Conservation (phyloP, 2,888 invertebrate species). For the Caenorhabditis drosophilae region DNA sequence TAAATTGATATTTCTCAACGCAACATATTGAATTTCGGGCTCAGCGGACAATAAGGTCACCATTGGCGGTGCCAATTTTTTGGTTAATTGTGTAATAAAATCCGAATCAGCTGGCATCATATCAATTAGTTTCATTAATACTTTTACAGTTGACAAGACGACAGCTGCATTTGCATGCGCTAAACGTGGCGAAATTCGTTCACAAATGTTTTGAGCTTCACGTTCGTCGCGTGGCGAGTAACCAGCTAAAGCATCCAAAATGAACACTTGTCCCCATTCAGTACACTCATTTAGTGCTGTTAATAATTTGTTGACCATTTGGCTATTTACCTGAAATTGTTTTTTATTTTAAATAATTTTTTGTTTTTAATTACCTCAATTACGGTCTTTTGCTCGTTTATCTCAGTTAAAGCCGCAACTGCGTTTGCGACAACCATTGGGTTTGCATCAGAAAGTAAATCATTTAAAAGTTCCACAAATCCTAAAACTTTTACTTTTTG, state of each 20-base stretch:
- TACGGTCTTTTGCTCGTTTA: constrained; percentile 92
- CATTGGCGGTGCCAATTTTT: constrained; percentile 97
- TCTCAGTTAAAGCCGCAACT: constrained; percentile 96
- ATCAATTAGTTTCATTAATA: constrained; percentile 96
- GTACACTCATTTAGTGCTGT: constrained; percentile 99
- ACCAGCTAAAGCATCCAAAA: constrained; percentile 93
- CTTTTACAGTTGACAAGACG: constrained; percentile 94
- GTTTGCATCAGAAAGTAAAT: constrained; percentile 95
- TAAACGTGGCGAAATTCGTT: constrained; percentile 88
- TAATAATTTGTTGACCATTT: constrained; percentile 94
- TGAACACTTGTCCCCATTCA: constrained; percentile 79
- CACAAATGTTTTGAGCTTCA: constrained; percentile 83
- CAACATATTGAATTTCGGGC: constrained; percentile 99
- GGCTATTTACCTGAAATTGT: constrained; percentile 84
- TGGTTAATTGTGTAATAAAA: constrained; percentile 88
- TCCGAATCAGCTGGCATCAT: constrained; percentile 91
- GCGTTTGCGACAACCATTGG: constrained; percentile 99
- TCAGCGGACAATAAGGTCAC: constrained; percentile 96
- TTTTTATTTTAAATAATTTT: too few relatives aligned
- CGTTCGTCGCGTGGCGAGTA: constrained; percentile 94
- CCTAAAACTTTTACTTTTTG: constrained; percentile 36
- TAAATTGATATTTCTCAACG: constrained; percentile 94
- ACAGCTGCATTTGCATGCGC: constrained; percentile 99
- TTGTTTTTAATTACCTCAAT: constrained; percentile 76
- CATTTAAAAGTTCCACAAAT: constrained; percentile 93